These are phyloP conservation scores for Daboia siamensis DNA, from an alignment of 2,113 vertebrate genomes.

Conservation along the genomic window DNA sequence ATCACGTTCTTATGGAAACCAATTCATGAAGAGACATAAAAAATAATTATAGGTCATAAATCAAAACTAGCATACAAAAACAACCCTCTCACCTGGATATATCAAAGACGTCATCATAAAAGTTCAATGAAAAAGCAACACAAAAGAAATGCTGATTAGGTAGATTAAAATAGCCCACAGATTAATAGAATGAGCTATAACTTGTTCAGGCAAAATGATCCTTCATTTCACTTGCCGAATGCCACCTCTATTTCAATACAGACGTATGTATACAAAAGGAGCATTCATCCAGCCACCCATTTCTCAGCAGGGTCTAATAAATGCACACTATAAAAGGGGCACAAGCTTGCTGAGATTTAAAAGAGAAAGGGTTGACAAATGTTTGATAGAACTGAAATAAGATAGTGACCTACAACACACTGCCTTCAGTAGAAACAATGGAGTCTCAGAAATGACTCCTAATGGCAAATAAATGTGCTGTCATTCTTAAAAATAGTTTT, in stretches of 20 bases:
- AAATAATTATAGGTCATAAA: constrained; percentile 19
- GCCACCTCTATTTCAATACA: constrained; percentile 35
- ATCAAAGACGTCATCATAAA: neutral
- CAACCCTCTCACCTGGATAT: neutral
- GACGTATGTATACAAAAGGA: constrained; percentile 65
- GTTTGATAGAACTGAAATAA: constrained; percentile 72
- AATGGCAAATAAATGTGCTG: constrained; percentile 36
- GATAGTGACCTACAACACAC: constrained; percentile 72
- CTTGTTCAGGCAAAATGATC: constrained; percentile 30
- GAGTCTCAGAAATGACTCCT: constrained; percentile 57
- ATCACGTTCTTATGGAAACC: neutral
- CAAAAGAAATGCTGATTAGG: constrained; percentile 30
- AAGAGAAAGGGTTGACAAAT: constrained; percentile 61
- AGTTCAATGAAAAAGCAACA: neutral
- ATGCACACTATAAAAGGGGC: constrained; percentile 56
- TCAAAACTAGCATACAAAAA: constrained; percentile 21
- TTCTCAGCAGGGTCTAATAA: constrained; percentile 74
- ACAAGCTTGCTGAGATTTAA: constrained; percentile 59
- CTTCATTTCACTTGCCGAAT: constrained; percentile 40
- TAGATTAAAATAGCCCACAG: constrained; percentile 7
- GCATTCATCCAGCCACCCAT: constrained; percentile 65
- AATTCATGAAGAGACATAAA: neutral
- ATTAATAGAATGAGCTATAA: constrained; percentile 41
- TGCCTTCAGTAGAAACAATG: constrained; percentile 51
- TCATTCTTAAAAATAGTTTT: neutral